Conservation (phyloP, 2,797 vertebrate species). For the Leptodactylus fallax region DNA sequence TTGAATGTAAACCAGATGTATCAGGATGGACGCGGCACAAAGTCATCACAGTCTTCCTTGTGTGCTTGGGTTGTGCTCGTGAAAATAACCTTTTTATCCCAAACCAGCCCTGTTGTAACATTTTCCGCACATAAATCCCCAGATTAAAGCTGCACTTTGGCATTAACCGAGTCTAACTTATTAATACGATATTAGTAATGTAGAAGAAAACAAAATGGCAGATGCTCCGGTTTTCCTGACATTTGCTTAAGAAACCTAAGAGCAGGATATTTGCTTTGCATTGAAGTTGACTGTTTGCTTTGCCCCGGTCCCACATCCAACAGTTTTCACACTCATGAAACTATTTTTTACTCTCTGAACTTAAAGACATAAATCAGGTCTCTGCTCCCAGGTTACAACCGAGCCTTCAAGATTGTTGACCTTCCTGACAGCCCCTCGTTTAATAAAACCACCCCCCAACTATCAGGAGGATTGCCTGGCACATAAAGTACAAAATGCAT, state of each 20-base stretch:
- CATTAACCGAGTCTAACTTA: not conserved
- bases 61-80: not conserved
- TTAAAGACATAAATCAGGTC: slow-evolving; percentile 47
- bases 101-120: not conserved
- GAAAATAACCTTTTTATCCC: slow-evolving; percentile 30
- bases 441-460: slow-evolving; percentile 28
- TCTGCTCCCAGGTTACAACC: slow-evolving; percentile 1
- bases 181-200: slow-evolving; percentile 30
- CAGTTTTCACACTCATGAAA: slow-evolving; percentile 30
- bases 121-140: slow-evolving; percentile 28
- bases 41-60: slow-evolving; percentile 22
- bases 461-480: slow-evolving; percentile 9
- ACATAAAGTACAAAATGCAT: slow-evolving; percentile 9
- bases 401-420: slow-evolving; percentile 33
- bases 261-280: slow-evolving; percentile 48
- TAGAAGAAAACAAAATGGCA: slow-evolving; percentile 40
- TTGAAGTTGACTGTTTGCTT: slow-evolving; percentile 46
- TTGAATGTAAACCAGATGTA: slow-evolving; percentile 36
- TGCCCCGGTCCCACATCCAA: slow-evolving; percentile 40
- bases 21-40: not conserved
- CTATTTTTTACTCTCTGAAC: slow-evolving; percentile 51
- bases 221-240: slow-evolving; percentile 38
- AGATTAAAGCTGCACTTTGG: slow-evolving; percentile 22
- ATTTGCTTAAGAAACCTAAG: slow-evolving; percentile 28
- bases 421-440: slow-evolving; percentile 34